Evolutionary conservation across 2,888 invertebrate genomes (phyloP).

Genomic region (Aleiodes testaceus): DNA sequence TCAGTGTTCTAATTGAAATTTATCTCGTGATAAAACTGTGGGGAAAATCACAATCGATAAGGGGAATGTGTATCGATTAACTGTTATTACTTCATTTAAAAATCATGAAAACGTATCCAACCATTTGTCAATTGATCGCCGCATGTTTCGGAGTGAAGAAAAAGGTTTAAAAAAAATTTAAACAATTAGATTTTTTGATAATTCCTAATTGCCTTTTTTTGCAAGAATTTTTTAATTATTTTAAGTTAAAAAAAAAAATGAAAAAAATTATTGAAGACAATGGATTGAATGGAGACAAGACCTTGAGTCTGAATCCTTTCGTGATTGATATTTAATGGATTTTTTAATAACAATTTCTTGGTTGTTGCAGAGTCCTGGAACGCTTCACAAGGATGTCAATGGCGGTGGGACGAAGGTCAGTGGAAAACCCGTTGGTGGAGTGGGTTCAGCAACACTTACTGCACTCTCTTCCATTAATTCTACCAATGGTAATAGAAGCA

Average conservation of each 20-base stretch:
- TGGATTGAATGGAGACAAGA: constrained; percentile 25
- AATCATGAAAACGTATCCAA: constrained; percentile 53
- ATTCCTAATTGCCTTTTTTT: too few species aligned
- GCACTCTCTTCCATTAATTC: constrained; percentile 70
- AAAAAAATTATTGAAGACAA: constrained; percentile 9
- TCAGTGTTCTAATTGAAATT: constrained; percentile 10
- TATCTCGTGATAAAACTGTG: constrained; percentile 6
- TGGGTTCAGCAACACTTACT: constrained; percentile 70
- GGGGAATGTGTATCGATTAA: constrained; percentile 9
- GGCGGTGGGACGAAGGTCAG: constrained; percentile 70
- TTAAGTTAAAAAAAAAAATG: neutral
- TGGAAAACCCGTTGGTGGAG: constrained; percentile 69
- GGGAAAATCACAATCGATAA: constrained; percentile 12
- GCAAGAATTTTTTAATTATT: neutral
- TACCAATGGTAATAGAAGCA: constrained; percentile 66
- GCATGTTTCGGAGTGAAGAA: constrained; percentile 50
- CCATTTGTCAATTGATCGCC: constrained; percentile 49
- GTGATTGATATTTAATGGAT: neutral
- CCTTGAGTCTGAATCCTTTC: neutral
- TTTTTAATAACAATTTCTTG: constrained; percentile 7
- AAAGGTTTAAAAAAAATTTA: constrained; percentile 41
- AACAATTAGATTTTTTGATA: neutral
- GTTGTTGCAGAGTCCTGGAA: constrained; percentile 70
- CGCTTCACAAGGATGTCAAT: constrained; percentile 72
- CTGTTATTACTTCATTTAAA: constrained; percentile 14